Base-by-base conservation (phyloP, 2,797 vertebrate genomes). In the Microctenopoma lineatum region DNA sequence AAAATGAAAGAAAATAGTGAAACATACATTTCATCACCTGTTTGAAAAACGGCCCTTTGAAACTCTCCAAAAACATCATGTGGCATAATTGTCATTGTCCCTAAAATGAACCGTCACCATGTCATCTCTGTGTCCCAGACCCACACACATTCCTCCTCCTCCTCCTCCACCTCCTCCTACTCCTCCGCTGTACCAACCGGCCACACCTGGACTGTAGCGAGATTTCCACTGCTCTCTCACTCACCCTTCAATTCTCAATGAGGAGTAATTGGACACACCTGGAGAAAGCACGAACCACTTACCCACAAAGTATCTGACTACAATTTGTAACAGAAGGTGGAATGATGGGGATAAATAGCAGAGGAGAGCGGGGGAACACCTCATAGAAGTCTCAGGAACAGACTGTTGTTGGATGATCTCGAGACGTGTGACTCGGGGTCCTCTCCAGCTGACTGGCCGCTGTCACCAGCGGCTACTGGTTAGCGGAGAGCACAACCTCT, bases 221-320 rank as follows among this genome's bases (percentile, higher is more conserved):
- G 34, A 64, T 73, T 82, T 80, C 78, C 70, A 76, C 65, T 78
- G 75, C 36, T 9, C 75, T 83, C 59, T 85, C 73, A 69, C 64
- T 89, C 86, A 88, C 62, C 83, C 79, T 72, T 79, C 66, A 78
- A 6, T 66, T 79, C 65, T 76, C 68, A 77, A 66, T 59, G 61
- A 75, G 65, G 18, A 61, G 56, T 88, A 90, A 90, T 86, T 73
- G 72, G 68, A 84, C 67, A 60, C 86, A 87, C 70, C 77, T 86
- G 88, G 63, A 62, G 18, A 62, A 54, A 63, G 57, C 55, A 80
- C 36, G 81, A 79, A 46, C 45, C 64, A 67, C 55, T 79, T 60
- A 42, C 63, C 44, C 26, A 52, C 82, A 77, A 83, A 84, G 70
- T 73, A 85, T 83, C 71, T 79, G 62, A 62, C 41, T 38, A 58